These are phyloP conservation scores for Nycticryphes semicollaris DNA, from an alignment of 2,113 vertebrate genomes.

Conservation along the genomic window DNA sequence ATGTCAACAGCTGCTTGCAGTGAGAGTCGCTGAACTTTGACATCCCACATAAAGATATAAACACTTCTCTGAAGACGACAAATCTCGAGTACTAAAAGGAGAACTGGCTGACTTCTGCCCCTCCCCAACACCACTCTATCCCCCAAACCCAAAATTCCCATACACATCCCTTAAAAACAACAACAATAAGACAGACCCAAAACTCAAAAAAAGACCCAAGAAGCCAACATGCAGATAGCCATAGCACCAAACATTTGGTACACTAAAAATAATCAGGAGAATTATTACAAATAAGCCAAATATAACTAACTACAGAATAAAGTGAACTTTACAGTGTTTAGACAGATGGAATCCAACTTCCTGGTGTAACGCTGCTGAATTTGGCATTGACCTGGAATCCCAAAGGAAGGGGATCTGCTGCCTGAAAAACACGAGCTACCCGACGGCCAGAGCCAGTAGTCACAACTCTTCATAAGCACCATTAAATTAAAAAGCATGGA, in stretches of 20 bases:
- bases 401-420: neutral
- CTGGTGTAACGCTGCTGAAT: slow-evolving; percentile 8
- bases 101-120: neutral
- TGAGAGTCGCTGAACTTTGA: neutral
- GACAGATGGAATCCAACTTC: slow-evolving; percentile 28
- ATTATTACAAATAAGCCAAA: slow-evolving; percentile 22
- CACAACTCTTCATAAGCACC: neutral
- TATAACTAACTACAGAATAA: slow-evolving; percentile 13
- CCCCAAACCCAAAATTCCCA: neutral
- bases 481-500: neutral
- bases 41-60: slow-evolving; percentile 34
- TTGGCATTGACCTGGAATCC: neutral
- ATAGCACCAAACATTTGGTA: neutral
- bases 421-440: neutral
- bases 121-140: neutral
- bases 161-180: neutral
- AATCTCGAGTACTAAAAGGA: neutral
- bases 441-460: accelerated
- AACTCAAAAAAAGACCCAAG: neutral
- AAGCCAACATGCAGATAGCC: neutral
- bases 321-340: slow-evolving; percentile 11
- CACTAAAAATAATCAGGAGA: neutral
- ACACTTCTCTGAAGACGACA: slow-evolving; percentile 37
- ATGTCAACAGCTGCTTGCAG: slow-evolving; percentile 44
- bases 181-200: neutral